phyloP scores from a whole-genome alignment of 1,140 invertebrate genomes.

The Drosophila chauvacae region DNA sequence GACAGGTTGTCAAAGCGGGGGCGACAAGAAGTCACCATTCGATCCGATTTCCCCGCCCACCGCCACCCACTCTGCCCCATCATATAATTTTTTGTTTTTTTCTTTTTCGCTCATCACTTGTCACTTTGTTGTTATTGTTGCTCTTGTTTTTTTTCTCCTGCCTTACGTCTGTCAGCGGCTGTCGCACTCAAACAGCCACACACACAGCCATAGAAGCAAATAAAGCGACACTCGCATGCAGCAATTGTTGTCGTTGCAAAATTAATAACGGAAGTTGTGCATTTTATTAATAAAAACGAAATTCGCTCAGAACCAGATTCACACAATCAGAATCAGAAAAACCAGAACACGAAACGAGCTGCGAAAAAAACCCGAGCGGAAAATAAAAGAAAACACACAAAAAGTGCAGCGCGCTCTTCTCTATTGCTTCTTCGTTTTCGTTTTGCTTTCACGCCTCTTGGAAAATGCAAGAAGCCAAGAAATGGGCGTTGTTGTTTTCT shows the following conservation, averaged over 20 bases:
- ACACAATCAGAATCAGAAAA: slow-evolving; percentile 58
- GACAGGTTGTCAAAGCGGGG: slow-evolving; percentile 40
- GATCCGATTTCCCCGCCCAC: slow-evolving; percentile 19
- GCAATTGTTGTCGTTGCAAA: slow-evolving; percentile 78
- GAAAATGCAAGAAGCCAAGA: slow-evolving; percentile 28
- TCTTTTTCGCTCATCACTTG: slow-evolving; percentile 34
- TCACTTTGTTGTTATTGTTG: slow-evolving; percentile 37
- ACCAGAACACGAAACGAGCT: slow-evolving; percentile 43
- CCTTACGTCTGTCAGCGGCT: slow-evolving; percentile 42
- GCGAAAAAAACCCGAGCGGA: slow-evolving; percentile 10
- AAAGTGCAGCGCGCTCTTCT: slow-evolving; percentile 33
- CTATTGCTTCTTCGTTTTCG: slow-evolving; percentile 19
- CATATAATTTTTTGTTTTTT: slow-evolving; percentile 2
- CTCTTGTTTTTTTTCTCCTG: slow-evolving; percentile 14
- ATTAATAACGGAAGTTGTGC: slow-evolving; percentile 84
- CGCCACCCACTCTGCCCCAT: slow-evolving; percentile 7
- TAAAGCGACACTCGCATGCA: slow-evolving; percentile 25
- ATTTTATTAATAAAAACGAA: slow-evolving; percentile 84
- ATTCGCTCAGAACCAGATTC: slow-evolving; percentile 48
- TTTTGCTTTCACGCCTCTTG: slow-evolving; percentile 39
- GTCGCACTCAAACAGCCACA: slow-evolving; percentile 26
- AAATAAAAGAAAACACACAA: slow-evolving; percentile 34
- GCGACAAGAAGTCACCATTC: slow-evolving; percentile 35
- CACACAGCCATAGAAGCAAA: too few species aligned
- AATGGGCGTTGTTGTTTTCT: slow-evolving; percentile 5